A percentile compares a stretch with the other conserved stretches of the same genome.
Evolutionary conservation across 2,113 vertebrate species (phyloP).

Genomic region (Epinephelus fuscoguttatus): DNA sequence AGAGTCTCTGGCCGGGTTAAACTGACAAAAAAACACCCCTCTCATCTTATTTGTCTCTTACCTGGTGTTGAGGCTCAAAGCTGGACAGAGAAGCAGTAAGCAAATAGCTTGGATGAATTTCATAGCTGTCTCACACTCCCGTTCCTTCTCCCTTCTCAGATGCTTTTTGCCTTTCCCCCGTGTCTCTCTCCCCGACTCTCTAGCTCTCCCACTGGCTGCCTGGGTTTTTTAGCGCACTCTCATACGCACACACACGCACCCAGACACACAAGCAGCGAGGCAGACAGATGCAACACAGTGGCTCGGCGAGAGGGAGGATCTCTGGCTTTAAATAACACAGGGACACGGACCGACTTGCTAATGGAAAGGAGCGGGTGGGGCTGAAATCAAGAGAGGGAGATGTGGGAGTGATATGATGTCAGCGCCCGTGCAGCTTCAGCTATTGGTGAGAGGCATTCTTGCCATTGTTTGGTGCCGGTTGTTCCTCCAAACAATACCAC

Average conservation of each 20-base stretch:
- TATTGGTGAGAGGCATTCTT: constrained; percentile 66
- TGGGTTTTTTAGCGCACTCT: constrained; percentile 76
- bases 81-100: constrained; percentile 85
- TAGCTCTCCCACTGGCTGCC: constrained; percentile 77
- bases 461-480: constrained; percentile 52
- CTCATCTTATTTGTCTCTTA: constrained; percentile 67
- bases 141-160: constrained; percentile 72
- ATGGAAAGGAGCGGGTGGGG: constrained; percentile 78
- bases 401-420: constrained; percentile 84
- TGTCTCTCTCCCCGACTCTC: constrained; percentile 75
- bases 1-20: constrained; percentile 50
- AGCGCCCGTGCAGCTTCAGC: constrained; percentile 73
- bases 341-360: constrained; percentile 81
- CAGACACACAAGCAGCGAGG: constrained; percentile 72
- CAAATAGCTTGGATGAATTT: constrained; percentile 86
- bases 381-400: constrained; percentile 70
- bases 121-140: constrained; percentile 85
- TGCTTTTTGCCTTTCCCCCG: constrained; percentile 73
- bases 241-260: constrained; percentile 37
- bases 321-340: constrained; percentile 85
- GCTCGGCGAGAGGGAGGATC: constrained; percentile 76
- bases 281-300: constrained; percentile 82
- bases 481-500: constrained; percentile 34
- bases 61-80: constrained; percentile 85
- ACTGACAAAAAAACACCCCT: constrained; percentile 11